phyloP scores from a whole-genome alignment of 2,797 vertebrate species.

The Epinephelus coioides region DNA sequence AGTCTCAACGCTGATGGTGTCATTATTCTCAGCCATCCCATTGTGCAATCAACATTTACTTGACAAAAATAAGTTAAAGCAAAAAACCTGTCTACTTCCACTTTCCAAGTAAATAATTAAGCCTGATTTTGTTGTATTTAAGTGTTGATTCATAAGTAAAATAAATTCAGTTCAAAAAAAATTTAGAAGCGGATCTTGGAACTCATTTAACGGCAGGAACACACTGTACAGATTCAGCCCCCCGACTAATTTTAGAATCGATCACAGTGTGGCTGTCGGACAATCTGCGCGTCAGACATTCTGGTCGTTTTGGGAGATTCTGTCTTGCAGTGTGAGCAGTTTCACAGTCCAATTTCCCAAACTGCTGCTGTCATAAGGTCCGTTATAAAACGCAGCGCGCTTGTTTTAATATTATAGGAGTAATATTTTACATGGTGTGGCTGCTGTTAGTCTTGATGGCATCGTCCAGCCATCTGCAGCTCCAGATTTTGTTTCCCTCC shows the following conservation, averaged over 20 bases:
- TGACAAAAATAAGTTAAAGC: no score
- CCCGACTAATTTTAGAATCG: not conserved
- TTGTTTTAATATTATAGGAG: not conserved
- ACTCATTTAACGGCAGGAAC: not conserved
- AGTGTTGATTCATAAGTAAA: not conserved
- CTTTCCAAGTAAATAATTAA: no score
- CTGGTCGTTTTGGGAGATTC: not conserved
- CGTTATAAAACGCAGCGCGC: not conserved
- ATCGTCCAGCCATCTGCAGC: slow-evolving; percentile 9
- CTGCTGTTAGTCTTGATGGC: not conserved
- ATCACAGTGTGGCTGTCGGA: not conserved
- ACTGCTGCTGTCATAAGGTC: not conserved
- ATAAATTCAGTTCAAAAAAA: not conserved
- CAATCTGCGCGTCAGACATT: not conserved
- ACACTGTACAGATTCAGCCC: not conserved
- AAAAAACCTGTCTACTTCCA: no score
- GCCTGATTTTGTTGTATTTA: no score
- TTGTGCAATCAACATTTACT: no score
- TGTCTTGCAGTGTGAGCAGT: not conserved
- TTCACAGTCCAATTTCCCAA: slow-evolving; percentile 9
- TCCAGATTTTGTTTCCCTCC: not conserved
- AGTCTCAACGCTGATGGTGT: no score
- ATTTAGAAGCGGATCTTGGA: not conserved
- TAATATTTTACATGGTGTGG: not conserved
- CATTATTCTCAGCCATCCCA: no score